A percentile compares a stretch with the other conserved stretches of the same genome.
Evolutionary conservation across 2,888 invertebrate species (phyloP).

Genomic region (Lepidocyrtoides sp.): DNA sequence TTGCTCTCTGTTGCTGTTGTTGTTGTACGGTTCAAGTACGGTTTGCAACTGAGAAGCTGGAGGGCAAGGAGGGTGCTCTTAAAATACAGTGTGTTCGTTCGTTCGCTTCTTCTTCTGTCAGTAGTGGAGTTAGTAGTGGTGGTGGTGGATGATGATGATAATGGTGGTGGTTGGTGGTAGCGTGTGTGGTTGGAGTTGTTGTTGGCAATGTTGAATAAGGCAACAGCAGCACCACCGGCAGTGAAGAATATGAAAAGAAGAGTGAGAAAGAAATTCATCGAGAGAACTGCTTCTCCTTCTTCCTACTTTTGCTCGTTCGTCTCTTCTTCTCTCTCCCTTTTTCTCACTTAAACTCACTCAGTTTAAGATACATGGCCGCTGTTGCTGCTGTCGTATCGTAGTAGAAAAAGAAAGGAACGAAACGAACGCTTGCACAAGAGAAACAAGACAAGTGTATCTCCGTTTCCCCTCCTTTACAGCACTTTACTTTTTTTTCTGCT

Average conservation of each 20-base stretch:
- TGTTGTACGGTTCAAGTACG: conserved; percentile 78
- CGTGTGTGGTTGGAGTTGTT: conserved; percentile 33
- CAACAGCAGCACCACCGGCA: background rate
- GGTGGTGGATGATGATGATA: background rate
- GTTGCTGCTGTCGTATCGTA: background rate
- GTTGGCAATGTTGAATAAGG: background rate
- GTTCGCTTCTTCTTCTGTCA: conserved; percentile 12
- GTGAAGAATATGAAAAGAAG: background rate
- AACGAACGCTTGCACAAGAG: conserved; percentile 31
- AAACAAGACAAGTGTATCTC: conserved; percentile 68
- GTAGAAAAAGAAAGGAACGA: no score
- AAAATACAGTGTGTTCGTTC: conserved; percentile 60
- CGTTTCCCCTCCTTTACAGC: conserved; percentile 51
- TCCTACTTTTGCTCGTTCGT: no score
- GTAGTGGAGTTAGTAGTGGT: background rate
- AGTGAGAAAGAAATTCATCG: conserved; percentile 32
- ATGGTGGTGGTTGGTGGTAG: conserved; percentile 29
- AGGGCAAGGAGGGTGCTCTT: conserved; percentile 84
- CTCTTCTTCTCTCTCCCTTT: background rate
- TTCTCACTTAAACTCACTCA: background rate
- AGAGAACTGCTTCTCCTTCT: conserved; percentile 8
- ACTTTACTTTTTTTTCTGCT: conserved; percentile 29
- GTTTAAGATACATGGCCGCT: background rate
- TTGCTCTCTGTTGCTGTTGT: conserved; percentile 19
- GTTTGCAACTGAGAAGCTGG: conserved; percentile 82